Base-by-base conservation (phyloP, 1,140 invertebrate genomes). In the Calliopsis andreniformis region DNA sequence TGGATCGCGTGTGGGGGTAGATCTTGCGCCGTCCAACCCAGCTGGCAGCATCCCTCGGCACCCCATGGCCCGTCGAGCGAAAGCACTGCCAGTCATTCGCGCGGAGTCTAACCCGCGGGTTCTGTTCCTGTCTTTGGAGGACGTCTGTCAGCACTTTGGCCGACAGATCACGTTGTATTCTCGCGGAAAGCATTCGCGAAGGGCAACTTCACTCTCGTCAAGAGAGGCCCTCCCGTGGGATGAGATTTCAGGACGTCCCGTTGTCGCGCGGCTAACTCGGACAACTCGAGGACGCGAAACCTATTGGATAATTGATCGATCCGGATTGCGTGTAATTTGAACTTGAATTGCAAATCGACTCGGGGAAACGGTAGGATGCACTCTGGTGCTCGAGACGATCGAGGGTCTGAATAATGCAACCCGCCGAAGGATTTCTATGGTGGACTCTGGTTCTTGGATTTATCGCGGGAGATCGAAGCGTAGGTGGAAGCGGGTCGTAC, bases 1-100 rank as follows among this genome's bases (percentile, higher is more conserved):
- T 69, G 63, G 79, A 73, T 59, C 49, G 56, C 55, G 78, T 61
- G 87, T 80, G 86, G 88, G 87, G 88, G 86, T 86, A 88, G 90
- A 91, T 91, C 87, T 91, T 91, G 90, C 90, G 90, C 90, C 78
- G 88, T 91, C 87, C 87, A 85, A 84, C 72, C 86, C 73, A 89
- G 87, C 87, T 88, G 84, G 87, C 90, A 91, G 90, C 90, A 91
- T 91, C 90, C 90, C 89, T 88, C 87, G 69, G 84, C 79, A 70
- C 55, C 73, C 77, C 49, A 56, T 79, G 70, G 71, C 71, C 86
- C 47, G 82, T 76, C 81, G 71, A 87, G 82, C 84, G 76, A 85
- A 84, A 82, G 62, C 81, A 66, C 75, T 71, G 88, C 62, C 90
- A 91, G 90, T 91, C 88, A 91, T 85, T 91, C 89, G 90, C 89